A percentile compares a stretch with the other conserved stretches of the same genome.
phyloP scores from a whole-genome alignment of 2,113 vertebrate genomes.

The Columba janthina region DNA sequence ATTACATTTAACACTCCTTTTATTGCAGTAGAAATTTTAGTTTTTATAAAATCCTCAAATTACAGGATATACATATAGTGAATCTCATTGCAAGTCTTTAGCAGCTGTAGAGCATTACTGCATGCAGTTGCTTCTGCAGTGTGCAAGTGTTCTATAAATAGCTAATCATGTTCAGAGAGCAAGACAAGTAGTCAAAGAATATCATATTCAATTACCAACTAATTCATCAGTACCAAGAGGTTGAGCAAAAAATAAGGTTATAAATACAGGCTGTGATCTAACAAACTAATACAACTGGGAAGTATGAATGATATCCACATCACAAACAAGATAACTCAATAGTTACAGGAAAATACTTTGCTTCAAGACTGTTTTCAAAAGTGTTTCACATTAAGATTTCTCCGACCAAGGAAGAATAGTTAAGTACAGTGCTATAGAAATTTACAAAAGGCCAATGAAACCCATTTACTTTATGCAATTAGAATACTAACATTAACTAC shows the following conservation, averaged over 20 bases:
- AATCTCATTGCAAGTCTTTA: conserved; percentile 46
- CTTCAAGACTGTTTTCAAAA: neutral
- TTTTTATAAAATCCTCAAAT: conserved; percentile 68
- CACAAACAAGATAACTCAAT: conserved; percentile 24
- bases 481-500: neutral
- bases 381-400: conserved; percentile 19
- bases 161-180: conserved; percentile 28
- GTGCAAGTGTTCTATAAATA: conserved; percentile 64
- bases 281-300: conserved; percentile 40
- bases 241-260: conserved; percentile 56
- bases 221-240: conserved; percentile 34
- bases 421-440: conserved; percentile 29
- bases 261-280: conserved; percentile 42
- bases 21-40: conserved; percentile 75
- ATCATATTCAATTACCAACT: conserved; percentile 26
- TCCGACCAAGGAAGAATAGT: conserved; percentile 40
- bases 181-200: conserved; percentile 26
- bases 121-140: conserved; percentile 65
- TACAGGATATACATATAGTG: conserved; percentile 56
- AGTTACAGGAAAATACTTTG: conserved; percentile 40
- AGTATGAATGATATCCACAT: conserved; percentile 50
- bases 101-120: conserved; percentile 52
- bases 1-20: conserved; percentile 60
- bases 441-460: conserved; percentile 28
- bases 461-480: conserved; percentile 2